Conservation (phyloP, 2,797 vertebrate species). For the Hafferia zeledoni region DNA sequence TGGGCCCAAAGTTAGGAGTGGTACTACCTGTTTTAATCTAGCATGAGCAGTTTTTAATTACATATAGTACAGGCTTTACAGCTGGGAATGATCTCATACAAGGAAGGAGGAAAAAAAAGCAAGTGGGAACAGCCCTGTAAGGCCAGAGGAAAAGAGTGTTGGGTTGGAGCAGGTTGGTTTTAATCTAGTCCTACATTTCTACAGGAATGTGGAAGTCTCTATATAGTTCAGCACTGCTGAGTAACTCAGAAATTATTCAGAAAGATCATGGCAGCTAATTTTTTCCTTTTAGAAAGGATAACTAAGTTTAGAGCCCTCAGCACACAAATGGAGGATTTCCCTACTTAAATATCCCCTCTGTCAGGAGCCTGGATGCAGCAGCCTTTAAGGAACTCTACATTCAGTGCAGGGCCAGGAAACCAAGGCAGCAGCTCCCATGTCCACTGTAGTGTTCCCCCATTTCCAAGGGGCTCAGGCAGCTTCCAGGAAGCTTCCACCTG, state of each 20-base stretch:
- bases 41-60: not conserved
- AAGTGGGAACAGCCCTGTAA: not conserved
- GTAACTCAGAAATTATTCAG: not conserved
- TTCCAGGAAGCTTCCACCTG: not conserved
- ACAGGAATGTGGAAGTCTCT: not conserved
- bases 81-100: not conserved
- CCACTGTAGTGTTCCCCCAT: rapidly evolving
- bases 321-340: not conserved
- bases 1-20: not conserved
- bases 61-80: not conserved
- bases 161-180: not conserved
- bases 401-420: not conserved
- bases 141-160: not conserved
- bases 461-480: not conserved
- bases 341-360: not conserved
- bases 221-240: not conserved
- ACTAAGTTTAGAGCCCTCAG: not conserved
- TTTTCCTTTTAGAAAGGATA: not conserved
- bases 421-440: not conserved
- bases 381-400: not conserved
- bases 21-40: not conserved
- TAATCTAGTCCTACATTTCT: not conserved
- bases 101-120: not conserved
- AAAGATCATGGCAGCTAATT: not conserved
- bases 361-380: not conserved